Percentiles rank a stretch among this genome's conserved stretches.
These are phyloP conservation scores for Lordiphosa fenestrarum DNA, from an alignment of 2,888 invertebrate genomes.

Conservation along the genomic window DNA sequence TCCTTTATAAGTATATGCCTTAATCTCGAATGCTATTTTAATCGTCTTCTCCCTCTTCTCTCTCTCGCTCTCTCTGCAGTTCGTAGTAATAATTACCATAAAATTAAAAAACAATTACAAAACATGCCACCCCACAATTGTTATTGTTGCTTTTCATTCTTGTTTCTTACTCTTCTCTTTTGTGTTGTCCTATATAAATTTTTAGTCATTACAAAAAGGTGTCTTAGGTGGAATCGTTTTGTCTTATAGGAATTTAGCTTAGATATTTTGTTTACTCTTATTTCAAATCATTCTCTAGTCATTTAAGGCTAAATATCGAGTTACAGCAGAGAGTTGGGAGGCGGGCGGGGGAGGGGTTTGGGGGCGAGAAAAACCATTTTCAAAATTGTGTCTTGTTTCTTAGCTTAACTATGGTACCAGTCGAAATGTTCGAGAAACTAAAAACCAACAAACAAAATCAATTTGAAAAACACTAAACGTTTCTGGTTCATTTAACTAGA, in stretches of 20 bases:
- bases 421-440: constrained; percentile 40
- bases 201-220: constrained; percentile 70
- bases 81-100: constrained; percentile 13
- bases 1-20: constrained; percentile 31
- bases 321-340: constrained; percentile 5
- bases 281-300: constrained; percentile 72
- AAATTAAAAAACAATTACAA: constrained; percentile 42
- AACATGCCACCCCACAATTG: constrained; percentile 41
- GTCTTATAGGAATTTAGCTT: constrained; percentile 73
- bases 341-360: constrained; percentile 1
- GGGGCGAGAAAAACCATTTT: constrained; percentile 15
- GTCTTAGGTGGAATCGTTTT: constrained; percentile 74
- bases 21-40: constrained; percentile 36
- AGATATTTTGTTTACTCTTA: constrained; percentile 60
- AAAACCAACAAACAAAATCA: constrained; percentile 48
- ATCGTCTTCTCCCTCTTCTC: constrained; percentile 2
- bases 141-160: constrained; percentile 20
- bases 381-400: constrained; percentile 29
- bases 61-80: constrained; percentile 1
- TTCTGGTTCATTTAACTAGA: constrained; percentile 39
- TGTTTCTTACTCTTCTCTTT: constrained; percentile 35
- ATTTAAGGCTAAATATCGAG: constrained; percentile 58
- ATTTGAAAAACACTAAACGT: constrained; percentile 34
- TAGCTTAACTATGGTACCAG: constrained; percentile 70
- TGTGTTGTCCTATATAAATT: constrained; percentile 57